Evolutionary conservation across 2,888 invertebrate genomes (phyloP), one percentile per base, ranked within the genome.

Genomic region (Lagria hirta): DNA sequence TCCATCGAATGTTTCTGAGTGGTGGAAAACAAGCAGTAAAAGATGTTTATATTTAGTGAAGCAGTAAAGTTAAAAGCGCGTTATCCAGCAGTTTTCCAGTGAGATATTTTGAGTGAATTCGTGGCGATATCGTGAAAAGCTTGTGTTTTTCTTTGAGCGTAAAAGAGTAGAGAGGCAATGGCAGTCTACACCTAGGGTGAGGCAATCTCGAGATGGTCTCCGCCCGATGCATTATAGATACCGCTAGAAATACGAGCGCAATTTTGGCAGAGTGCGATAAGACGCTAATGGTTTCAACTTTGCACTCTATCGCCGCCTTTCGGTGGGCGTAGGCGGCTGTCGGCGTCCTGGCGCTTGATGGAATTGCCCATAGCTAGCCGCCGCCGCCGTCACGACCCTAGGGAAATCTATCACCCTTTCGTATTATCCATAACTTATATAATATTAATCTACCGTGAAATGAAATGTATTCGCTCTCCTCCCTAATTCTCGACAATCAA

Each of bases 251-350:
- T 75, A 74, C 73, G 72, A 72, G 65, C 65, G 73, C 73, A 73
- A 73, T 74, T 73, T 65, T 64, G 65, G 60, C 60, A 62, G 59
- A 62, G 66, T 62, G 66, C 73, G 75, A 75, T 75, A 75, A 75
- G 74, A 74, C 74, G 74, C 68, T 76, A 76, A 76, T 75, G 75
- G 74, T 68, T 74, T 73, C 76, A 75, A 76, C 75, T 76, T 76
- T 75, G 73, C 76, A 76, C 76, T 75, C 76, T 74, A 75, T 75
- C 74, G 71, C 66, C 53, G 44, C 30, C 35, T 28, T 49, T 57
- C 60, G 56, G 60, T 34, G 43, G 44, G 56, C 58, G 58, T 56
- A 55, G 57, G 58, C 53, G 46, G 41, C 45, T 41, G 52, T 52
- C 51, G 52, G 41, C 52, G 48, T 38, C 49, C 52, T 55, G 53